Conservation (phyloP, 2,113 vertebrate species). For the Gorilla gorilla region DNA sequence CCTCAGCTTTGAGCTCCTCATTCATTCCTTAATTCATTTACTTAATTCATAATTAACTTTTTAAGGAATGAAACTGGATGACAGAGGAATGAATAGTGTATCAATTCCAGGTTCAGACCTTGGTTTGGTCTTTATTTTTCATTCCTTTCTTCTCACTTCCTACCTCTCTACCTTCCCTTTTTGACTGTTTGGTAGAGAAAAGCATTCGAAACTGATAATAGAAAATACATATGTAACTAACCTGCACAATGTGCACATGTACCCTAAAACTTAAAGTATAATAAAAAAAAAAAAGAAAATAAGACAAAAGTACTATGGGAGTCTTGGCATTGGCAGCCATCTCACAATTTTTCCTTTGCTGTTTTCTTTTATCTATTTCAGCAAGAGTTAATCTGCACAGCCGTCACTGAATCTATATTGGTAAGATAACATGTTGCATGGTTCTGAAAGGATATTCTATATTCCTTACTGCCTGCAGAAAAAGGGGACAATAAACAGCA, state of each 20-base stretch:
- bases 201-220: background rate
- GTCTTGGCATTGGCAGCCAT: background rate
- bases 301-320: rapidly evolving
- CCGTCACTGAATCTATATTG: background rate
- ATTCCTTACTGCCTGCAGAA: background rate
- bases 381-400: background rate
- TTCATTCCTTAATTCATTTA: background rate
- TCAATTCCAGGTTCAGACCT: background rate
- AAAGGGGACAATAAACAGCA: background rate
- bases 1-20: background rate
- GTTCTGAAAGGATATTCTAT: background rate
- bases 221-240: no score
- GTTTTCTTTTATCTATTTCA: background rate
- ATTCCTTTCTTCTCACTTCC: background rate
- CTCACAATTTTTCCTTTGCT: background rate
- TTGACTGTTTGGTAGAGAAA: background rate
- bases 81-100: background rate
- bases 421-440: background rate
- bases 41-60: background rate
- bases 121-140: background rate
- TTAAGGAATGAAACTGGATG: background rate
- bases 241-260: no score
- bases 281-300: no score
- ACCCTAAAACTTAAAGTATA: no score
- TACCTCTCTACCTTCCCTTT: background rate